Evolutionary conservation across 2,888 invertebrate genomes (phyloP), one percentile per base, ranked within the genome.

Genomic region (Euplexia lucipara): DNA sequence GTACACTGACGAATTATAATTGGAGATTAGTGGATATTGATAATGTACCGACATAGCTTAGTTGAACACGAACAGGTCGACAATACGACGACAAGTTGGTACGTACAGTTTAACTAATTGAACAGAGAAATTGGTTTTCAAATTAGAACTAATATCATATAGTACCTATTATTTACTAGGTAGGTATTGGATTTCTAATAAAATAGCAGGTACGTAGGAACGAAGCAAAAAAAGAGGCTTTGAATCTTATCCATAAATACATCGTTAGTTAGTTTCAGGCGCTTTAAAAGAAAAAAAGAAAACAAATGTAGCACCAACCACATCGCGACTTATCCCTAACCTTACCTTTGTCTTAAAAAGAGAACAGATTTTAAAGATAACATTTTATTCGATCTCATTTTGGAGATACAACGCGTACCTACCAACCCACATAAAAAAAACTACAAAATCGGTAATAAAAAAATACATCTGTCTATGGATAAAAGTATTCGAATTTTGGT

Each of bases 1-100:
- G 84, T 86, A 86, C 84, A 83, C 83, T 83, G 83, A 83, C 81
- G 86, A 90, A 92, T 93, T 93, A 92, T 90, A 93, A 92, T 92
- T 93, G 90, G 90, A 92, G 88, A 93, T 92, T 86, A 83, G 81
- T 81, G 66, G 71, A 59, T 66, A 73, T 70, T 72, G 70, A 75
- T 75, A 71, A 66, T 79, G 72, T 71, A 71, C 56, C 61, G 47
- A 56, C 71, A 64, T 72, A 70, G 69, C 61, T 70, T 47, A 63
- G 57, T 62, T 44, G 53, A 67, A 70, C 63, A 54, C 52, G 65
- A 63, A 48, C 71, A 66, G 61, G 78, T 66, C 61, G 54, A 65
- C 66, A 60, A 44, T 52, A 44, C 48, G 60, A 37, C 64, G 53
- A 78, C 63, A 68, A 72, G 52, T 70, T 53, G 34, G 53, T 65